These are phyloP conservation scores for Microhierax caerulescens DNA, from an alignment of 2,797 vertebrate genomes.

Conservation along the genomic window DNA sequence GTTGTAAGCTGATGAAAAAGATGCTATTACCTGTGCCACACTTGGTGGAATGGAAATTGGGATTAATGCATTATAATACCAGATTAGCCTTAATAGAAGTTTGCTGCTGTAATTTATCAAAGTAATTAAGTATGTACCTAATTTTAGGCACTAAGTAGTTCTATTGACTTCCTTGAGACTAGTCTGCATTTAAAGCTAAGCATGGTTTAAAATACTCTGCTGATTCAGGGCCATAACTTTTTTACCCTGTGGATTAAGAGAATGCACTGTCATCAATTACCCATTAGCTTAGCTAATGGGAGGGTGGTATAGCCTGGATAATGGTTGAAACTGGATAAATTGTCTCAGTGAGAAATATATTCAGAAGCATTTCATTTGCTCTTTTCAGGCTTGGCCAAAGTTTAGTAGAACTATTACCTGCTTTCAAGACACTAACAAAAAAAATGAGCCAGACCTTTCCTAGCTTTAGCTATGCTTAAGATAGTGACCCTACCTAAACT, in stretches of 20 bases:
- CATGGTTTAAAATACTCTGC: not conserved
- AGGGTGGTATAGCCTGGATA: not conserved
- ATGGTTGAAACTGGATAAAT: not conserved
- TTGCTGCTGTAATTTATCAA: not conserved
- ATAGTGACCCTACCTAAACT: not conserved
- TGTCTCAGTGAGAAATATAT: not conserved
- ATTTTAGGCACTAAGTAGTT: conserved; percentile 32
- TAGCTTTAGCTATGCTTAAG: not conserved
- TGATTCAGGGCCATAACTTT: not conserved
- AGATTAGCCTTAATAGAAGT: conserved; percentile 24
- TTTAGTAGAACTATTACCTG: not conserved
- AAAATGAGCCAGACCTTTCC: not conserved
- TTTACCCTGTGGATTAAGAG: not conserved
- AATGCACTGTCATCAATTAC: not conserved
- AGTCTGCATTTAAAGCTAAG: not conserved
- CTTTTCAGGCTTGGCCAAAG: not conserved
- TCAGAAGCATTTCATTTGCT: not conserved
- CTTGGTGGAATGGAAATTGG: not conserved
- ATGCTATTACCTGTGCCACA: not conserved
- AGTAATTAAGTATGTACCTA: conserved; percentile 21
- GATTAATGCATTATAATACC: conserved; percentile 36
- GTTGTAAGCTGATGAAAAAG: not conserved
- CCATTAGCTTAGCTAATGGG: not conserved
- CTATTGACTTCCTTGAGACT: not conserved
- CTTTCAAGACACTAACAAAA: not conserved